Evolutionary conservation across 1,140 invertebrate genomes (phyloP).

Genomic region (Neuroterus valhalla): DNA sequence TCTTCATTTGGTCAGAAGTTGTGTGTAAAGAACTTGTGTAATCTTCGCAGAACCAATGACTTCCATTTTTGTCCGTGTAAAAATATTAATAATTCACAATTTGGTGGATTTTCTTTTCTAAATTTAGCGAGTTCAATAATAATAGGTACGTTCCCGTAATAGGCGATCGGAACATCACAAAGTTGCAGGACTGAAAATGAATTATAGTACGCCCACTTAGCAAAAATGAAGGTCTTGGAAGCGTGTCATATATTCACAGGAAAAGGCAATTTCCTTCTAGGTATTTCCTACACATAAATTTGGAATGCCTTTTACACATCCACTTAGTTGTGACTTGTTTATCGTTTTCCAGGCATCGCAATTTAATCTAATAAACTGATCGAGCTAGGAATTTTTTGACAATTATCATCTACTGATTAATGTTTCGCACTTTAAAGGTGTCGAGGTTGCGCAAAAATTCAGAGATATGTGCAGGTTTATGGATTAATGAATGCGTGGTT

Average conservation of each 20-base stretch:
- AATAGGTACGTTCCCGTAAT: too few species aligned
- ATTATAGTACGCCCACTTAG: not conserved
- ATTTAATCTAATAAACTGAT: conserved; percentile 27
- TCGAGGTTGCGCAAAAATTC: conserved; percentile 4
- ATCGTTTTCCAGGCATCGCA: not conserved
- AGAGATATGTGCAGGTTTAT: conserved; percentile 6
- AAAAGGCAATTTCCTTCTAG: not conserved
- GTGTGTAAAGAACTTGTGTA: too few species aligned
- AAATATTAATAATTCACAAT: too few species aligned
- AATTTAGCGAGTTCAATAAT: too few species aligned
- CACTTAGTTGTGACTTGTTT: not conserved
- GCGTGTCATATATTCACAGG: not conserved
- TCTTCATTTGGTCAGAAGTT: too few species aligned
- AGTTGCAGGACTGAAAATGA: not conserved
- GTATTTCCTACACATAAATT: not conserved
- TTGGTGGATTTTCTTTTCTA: too few species aligned
- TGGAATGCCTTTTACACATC: conserved; percentile 6
- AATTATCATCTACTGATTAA: conserved; percentile 20
- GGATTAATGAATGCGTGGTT: not conserved
- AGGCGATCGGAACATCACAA: not conserved
- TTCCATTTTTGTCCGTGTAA: too few species aligned
- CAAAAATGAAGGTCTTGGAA: not conserved
- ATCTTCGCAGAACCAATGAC: too few species aligned
- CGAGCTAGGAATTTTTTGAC: conserved; percentile 5
- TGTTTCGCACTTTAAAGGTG: conserved; percentile 5